Conservation (phyloP, 2,888 invertebrate genomes). For the Drosophila robusta region DNA sequence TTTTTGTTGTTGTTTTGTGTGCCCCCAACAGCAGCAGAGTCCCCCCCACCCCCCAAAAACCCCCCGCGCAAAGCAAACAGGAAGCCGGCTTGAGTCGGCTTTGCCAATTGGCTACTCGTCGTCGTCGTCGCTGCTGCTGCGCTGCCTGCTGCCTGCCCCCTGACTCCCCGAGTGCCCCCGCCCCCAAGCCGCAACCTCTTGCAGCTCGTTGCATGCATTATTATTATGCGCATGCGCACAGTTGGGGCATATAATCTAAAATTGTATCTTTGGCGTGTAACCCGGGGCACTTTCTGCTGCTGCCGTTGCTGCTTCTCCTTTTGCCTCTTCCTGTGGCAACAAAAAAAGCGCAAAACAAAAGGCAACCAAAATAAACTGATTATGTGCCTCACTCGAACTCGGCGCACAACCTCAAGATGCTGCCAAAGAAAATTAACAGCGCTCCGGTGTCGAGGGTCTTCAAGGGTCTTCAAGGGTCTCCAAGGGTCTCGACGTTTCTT, state of each 20-base stretch:
- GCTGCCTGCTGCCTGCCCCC: constrained; percentile 25
- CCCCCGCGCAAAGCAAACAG: constrained; percentile 50
- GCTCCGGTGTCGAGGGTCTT: constrained; percentile 13
- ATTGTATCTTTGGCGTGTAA: constrained; percentile 84
- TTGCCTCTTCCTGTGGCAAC: constrained; percentile 21
- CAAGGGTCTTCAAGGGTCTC: constrained; percentile 26
- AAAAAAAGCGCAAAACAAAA: constrained; percentile 36
- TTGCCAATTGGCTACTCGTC: constrained; percentile 71
- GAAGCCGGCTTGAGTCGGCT: constrained; percentile 58
- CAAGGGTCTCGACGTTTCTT: constrained; percentile 12
- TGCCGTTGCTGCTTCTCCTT: constrained; percentile 26
- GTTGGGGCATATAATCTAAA: constrained; percentile 83
- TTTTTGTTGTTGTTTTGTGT: constrained; percentile 47
- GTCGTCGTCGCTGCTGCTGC: constrained; percentile 24
- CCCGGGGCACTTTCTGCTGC: constrained; percentile 79
- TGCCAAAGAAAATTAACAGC: constrained; percentile 68
- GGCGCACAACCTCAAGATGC: constrained; percentile 14
- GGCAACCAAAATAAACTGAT: constrained; percentile 75
- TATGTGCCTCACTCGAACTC: constrained; percentile 65
- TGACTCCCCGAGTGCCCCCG: neutral
- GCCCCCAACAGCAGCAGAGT: constrained; percentile 24
- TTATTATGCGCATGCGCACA: constrained; percentile 83
- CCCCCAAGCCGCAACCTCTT: constrained; percentile 34
- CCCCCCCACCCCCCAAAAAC: neutral
- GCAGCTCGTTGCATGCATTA: constrained; percentile 77